phyloP scores from a whole-genome alignment of 2,113 vertebrate species.

The Struthidea cinerea region DNA sequence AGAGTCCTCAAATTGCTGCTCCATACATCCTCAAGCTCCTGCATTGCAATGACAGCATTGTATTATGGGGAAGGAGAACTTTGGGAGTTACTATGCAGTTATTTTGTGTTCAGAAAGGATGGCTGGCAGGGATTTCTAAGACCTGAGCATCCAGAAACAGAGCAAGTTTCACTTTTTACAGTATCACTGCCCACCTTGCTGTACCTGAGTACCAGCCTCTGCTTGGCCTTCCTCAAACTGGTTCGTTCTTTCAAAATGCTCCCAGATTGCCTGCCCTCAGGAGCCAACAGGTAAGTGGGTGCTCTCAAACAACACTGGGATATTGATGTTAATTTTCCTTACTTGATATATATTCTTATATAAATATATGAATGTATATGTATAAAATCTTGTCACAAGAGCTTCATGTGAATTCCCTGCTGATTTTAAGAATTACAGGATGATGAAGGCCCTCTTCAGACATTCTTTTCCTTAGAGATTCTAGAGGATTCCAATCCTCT shows the following conservation, averaged over 20 bases:
- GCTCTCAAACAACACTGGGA: neutral
- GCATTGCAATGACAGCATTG: neutral
- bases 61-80: neutral
- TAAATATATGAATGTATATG: neutral
- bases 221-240: neutral
- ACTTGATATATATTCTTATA: neutral
- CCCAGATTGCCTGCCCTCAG: neutral
- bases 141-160: neutral
- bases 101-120: neutral
- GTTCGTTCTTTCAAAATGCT: neutral
- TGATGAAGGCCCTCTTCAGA: neutral
- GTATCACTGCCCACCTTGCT: neutral
- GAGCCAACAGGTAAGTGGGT: neutral
- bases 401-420: neutral
- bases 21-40: neutral
- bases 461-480: neutral
- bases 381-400: neutral
- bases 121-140: neutral
- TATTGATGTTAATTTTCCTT: neutral
- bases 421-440: neutral
- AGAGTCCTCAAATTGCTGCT: neutral
- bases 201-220: neutral
- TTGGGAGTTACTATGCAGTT: neutral
- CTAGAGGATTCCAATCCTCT: neutral
- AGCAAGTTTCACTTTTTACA: neutral